A percentile compares a stretch with the other conserved stretches of the same genome.
These are phyloP conservation scores for Balanococcus diminutus DNA, from an alignment of 2,888 invertebrate genomes.

Conservation along the genomic window DNA sequence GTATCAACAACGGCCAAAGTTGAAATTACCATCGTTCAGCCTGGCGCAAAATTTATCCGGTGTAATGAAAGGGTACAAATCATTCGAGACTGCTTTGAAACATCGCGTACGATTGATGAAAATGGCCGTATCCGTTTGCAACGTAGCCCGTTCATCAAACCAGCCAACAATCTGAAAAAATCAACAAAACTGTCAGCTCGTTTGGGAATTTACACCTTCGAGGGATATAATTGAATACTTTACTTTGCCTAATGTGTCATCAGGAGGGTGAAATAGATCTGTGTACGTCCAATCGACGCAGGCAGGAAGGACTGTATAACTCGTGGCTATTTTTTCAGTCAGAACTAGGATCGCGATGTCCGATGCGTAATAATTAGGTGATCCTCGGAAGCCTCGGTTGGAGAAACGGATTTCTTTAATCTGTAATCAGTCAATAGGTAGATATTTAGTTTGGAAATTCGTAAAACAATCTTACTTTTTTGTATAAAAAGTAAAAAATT, in stretches of 20 bases:
- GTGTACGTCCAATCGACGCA: not conserved
- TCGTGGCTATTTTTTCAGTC: not conserved
- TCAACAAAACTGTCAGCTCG: not conserved
- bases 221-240: not conserved
- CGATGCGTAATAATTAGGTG: not conserved
- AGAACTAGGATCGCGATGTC: not conserved
- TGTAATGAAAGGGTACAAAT: not conserved
- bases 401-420: not conserved
- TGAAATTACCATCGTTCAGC: not conserved
- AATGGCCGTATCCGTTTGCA: not conserved
- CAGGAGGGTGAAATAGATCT: not conserved
- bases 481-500: no score
- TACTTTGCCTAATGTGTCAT: not conserved
- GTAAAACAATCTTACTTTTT: no score
- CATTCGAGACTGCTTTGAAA: not conserved
- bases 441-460: no score
- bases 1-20: not conserved
- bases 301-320: not conserved
- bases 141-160: not conserved
- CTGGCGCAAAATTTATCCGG: conserved; percentile 23
- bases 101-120: conserved; percentile 4
- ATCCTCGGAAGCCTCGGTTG: not conserved
- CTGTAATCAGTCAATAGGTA: no score
- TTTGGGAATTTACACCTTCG: not conserved
- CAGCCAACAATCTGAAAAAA: not conserved